Evolutionary conservation across 2,888 invertebrate genomes (phyloP).

Genomic region (Caenorhabditis uteleia): DNA sequence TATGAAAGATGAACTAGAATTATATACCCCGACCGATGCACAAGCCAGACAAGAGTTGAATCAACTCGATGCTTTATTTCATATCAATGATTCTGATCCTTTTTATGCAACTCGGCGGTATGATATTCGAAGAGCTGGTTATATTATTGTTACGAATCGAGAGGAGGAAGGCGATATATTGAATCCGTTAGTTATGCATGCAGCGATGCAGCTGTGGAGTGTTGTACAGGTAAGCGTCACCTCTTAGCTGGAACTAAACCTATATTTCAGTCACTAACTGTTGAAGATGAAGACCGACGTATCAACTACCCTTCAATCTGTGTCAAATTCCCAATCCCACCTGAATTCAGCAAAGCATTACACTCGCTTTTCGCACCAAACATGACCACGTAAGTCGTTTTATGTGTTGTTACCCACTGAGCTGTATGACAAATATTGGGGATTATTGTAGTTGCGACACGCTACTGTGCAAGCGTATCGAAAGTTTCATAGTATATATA

Average conservation of each 20-base stretch:
- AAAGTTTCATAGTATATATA: too few species aligned
- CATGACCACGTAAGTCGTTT: constrained; percentile 55
- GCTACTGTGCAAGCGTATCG: constrained; percentile 22
- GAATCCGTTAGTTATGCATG: constrained; percentile 60
- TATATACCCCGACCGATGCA: constrained; percentile 69
- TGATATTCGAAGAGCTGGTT: constrained; percentile 65
- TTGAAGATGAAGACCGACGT: constrained; percentile 56
- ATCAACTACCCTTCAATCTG: constrained; percentile 66
- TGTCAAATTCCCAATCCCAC: constrained; percentile 68
- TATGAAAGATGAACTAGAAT: constrained; percentile 66
- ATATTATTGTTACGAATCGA: constrained; percentile 68
- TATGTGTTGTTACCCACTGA: too few species aligned
- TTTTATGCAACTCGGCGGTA: constrained; percentile 68
- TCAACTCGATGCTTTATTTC: constrained; percentile 62
- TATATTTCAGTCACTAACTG: constrained; percentile 51
- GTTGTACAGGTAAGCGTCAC: constrained; percentile 45
- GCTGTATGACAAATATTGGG: too few species aligned
- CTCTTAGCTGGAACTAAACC: background rate
- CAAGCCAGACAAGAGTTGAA: constrained; percentile 58
- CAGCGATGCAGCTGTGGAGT: constrained; percentile 66
- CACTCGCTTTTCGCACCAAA: constrained; percentile 58
- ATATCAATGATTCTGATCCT: constrained; percentile 68
- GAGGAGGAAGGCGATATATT: constrained; percentile 65
- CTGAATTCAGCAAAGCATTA: constrained; percentile 61
- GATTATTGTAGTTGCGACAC: constrained; percentile 23